Evolutionary conservation across 2,888 invertebrate genomes (phyloP).

Genomic region (Cryptus viduatorius): DNA sequence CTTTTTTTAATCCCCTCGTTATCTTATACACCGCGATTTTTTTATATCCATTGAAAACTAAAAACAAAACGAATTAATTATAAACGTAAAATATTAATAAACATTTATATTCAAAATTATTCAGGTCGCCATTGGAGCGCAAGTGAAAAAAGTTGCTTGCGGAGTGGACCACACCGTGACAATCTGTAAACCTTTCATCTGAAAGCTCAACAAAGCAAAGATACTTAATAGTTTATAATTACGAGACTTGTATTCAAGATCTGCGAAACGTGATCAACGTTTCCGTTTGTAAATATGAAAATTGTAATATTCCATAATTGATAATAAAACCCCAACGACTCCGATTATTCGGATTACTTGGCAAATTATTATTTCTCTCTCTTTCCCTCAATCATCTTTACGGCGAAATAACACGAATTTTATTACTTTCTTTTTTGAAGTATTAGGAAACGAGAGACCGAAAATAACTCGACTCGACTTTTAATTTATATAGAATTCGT

Average conservation of each 20-base stretch:
- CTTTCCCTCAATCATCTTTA: neutral
- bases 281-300: slow-evolving; percentile 32
- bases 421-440: neutral
- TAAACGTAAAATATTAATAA: slow-evolving; percentile 44
- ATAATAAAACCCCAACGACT: slow-evolving; percentile 13
- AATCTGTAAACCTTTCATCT: slow-evolving; percentile 90
- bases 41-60: too few relatives aligned
- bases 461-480: too few relatives aligned
- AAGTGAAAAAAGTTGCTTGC: slow-evolving; percentile 90
- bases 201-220: slow-evolving; percentile 1
- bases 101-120: slow-evolving; percentile 56
- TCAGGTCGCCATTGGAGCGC: slow-evolving; percentile 90
- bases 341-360: neutral
- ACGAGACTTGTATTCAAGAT: slow-evolving; percentile 3
- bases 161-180: slow-evolving; percentile 95
- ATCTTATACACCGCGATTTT: neutral
- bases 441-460: neutral
- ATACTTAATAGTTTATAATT: neutral
- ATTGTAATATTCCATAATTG: slow-evolving; percentile 22
- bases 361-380: neutral
- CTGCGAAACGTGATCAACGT: neutral
- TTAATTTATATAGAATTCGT: too few relatives aligned
- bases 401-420: neutral
- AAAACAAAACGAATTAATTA: neutral
- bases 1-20: neutral